phyloP scores from a whole-genome alignment of 2,113 vertebrate genomes.

The Arvicanthis niloticus region DNA sequence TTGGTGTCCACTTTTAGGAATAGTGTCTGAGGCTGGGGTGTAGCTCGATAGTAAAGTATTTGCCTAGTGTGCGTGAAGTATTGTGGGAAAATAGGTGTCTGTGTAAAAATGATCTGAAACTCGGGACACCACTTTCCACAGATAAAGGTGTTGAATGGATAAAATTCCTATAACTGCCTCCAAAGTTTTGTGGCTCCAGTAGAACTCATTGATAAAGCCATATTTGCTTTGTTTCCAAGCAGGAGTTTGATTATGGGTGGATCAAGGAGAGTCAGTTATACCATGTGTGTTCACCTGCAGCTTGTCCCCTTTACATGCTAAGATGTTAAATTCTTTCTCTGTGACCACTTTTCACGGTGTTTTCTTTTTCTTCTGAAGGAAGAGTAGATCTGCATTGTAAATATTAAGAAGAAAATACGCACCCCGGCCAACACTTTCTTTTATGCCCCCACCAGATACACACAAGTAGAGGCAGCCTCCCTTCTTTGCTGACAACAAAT shows the following conservation, averaged over 20 bases:
- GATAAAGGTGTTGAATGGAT: not conserved
- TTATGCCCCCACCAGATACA: not conserved
- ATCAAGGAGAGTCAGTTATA: not conserved
- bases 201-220: not conserved
- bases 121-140: not conserved
- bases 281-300: not conserved
- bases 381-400: not conserved
- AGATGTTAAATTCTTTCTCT: not conserved
- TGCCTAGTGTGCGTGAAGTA: not conserved
- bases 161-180: not conserved
- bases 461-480: not conserved
- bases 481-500: not conserved
- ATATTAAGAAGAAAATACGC: not conserved
- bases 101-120: constrained; percentile 12
- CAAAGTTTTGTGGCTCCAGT: not conserved
- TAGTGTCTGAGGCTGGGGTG: not conserved
- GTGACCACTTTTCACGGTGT: not conserved
- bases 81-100: too few species aligned
- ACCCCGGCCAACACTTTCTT: not conserved
- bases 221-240: not conserved
- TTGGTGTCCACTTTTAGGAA: not conserved
- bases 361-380: not conserved
- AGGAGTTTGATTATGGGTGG: not conserved
- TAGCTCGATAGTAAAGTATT: not conserved
- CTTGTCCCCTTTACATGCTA: not conserved